Base-by-base conservation (phyloP, 1,140 invertebrate genomes). In the Pseudomyrmex dendroicus region DNA sequence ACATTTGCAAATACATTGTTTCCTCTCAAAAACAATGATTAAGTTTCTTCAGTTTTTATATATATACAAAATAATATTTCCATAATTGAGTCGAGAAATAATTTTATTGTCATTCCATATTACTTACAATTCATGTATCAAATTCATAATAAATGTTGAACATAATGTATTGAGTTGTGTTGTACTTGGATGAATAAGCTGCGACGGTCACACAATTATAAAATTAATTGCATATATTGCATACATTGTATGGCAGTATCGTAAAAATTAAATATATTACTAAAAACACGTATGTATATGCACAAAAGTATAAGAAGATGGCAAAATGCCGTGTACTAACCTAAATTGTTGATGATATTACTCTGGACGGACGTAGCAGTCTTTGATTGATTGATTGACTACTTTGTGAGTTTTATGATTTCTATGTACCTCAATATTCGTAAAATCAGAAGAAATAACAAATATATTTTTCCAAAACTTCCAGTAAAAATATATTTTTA, bases 301-400 rank as follows among this genome's bases (percentile, higher is more conserved):
- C 84, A 87, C 56, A 87, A 87, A 84, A 87, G 70, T 80, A 80
- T 63, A 84, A 84, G 7, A 66, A 72, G 63, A 61, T 52, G 56
- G n/a, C 76, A 83, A 82, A 68, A 44, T 57, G 54, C 35, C 66
- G 25, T 22, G 52, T 2, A 89, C 85, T 72, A 50, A 64, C 72
- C 89, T 86, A 59, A 35, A 35, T 35, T 35, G 22, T 78, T 73
- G 13, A 76, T 74, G 56, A 59, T 35, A 48, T 73, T 70, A 83
- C 44, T 84, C 48, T 85, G 85, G 83, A 91, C 84, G 89, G 88
- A 67, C 84, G 83, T 62, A 61, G 72, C 85, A 90, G 83, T 90
- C 83, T 89, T 84, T 83, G 10, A 8, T 25, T 78, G 10, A 8
- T 25, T 78, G 73, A 64, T 7, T 35, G 0, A 35, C 5, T 35